Evolutionary conservation across 2,113 vertebrate genomes (phyloP).

Genomic region (Chloropsis cyanopogon): DNA sequence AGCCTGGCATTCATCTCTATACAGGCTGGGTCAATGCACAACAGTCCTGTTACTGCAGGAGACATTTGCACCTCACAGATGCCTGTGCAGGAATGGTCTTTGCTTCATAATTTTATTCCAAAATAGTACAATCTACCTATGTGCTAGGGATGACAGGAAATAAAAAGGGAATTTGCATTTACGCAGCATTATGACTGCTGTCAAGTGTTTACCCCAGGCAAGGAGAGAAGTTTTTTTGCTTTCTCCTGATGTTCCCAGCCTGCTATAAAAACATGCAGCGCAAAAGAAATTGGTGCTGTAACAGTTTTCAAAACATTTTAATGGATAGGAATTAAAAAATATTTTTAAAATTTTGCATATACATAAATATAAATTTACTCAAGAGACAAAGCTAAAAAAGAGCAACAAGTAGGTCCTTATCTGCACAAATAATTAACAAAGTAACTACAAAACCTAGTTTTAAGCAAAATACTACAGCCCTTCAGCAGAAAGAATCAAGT

Average conservation of each 20-base stretch:
- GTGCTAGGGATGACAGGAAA: not conserved
- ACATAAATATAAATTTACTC: not conserved
- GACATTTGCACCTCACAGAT: not conserved
- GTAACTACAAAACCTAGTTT: not conserved
- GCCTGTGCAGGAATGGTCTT: not conserved
- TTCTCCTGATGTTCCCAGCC: not conserved
- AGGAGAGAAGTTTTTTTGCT: not conserved
- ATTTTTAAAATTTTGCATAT: not conserved
- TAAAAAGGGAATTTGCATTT: not conserved
- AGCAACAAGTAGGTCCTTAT: not conserved
- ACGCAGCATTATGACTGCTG: not conserved
- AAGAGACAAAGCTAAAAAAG: not conserved
- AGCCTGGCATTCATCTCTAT: not conserved
- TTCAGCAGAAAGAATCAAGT: conserved; percentile 15
- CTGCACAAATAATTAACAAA: not conserved
- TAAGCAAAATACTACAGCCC: not conserved
- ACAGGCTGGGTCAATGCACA: not conserved
- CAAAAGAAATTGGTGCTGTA: not conserved
- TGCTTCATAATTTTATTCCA: not conserved
- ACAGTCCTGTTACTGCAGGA: not conserved
- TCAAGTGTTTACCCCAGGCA: not conserved
- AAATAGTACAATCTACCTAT: not conserved
- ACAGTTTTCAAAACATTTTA: not conserved
- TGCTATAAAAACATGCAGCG: not conserved
- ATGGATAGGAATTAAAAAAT: not conserved